Conservation (phyloP, 2,113 vertebrate species). For the Dascyllus trimaculatus region DNA sequence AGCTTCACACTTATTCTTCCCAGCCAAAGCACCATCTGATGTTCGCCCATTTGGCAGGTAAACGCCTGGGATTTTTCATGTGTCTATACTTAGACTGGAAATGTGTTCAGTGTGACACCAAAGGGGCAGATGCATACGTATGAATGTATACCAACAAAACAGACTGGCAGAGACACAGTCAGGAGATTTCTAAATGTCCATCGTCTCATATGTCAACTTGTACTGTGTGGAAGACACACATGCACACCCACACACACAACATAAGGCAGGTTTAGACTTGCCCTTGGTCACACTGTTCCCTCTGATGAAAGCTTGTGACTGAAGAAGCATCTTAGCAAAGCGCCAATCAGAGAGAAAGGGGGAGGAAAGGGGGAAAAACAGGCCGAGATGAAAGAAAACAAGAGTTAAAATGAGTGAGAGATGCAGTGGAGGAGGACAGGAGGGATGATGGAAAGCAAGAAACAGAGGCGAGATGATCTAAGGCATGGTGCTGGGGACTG, state of each 20-base stretch:
- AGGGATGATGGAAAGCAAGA: neutral
- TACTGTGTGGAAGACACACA: neutral
- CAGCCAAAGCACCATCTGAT: constrained; percentile 42
- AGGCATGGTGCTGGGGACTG: neutral
- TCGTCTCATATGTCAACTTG: neutral
- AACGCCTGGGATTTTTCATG: constrained; percentile 22
- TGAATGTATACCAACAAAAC: neutral
- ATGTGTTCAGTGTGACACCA: constrained; percentile 20
- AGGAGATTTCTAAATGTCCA: neutral
- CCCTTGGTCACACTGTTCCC: constrained; percentile 20
- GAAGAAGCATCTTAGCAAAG: neutral
- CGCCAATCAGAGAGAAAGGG: neutral
- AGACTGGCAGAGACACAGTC: neutral
- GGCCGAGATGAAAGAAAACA: neutral
- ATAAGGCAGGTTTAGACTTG: neutral
- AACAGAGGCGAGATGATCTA: constrained; percentile 14
- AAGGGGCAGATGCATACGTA: neutral
- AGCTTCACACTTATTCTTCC: constrained; percentile 19
- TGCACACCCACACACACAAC: neutral
- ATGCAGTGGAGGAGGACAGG: constrained; percentile 2
- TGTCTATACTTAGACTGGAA: constrained; percentile 32
- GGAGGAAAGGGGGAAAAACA: neutral
- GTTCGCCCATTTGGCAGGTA: constrained; percentile 5
- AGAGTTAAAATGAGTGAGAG: constrained; percentile 12
- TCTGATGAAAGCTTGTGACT: constrained; percentile 25